Conservation (phyloP, 2,113 vertebrate genomes). For the Phylloscopus trochiloides region DNA sequence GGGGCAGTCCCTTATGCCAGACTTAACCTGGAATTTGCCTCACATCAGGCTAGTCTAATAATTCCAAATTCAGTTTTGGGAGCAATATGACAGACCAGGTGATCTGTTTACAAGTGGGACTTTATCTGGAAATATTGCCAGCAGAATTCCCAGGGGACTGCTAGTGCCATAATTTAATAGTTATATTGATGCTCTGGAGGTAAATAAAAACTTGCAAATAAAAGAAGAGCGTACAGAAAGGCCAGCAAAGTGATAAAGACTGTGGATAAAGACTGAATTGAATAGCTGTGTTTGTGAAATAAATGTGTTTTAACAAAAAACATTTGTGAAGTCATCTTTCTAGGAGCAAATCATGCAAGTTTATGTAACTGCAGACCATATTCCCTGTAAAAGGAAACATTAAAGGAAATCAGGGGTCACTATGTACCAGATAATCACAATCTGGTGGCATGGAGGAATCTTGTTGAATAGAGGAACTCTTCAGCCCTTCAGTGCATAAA, state of each 20-base stretch:
- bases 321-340: not conserved
- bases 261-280: not conserved
- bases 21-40: not conserved
- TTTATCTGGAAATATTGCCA: not conserved
- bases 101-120: not conserved
- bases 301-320: not conserved
- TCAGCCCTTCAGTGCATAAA: not conserved
- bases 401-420: not conserved
- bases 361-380: not conserved
- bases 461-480: not conserved
- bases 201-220: not conserved
- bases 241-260: not conserved
- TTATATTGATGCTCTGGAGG: not conserved
- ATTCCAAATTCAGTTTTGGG: not conserved
- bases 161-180: not conserved
- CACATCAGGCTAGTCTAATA: not conserved
- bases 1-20: not conserved
- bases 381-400: not conserved
- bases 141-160: not conserved
- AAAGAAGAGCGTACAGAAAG: not conserved
- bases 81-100: not conserved
- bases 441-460: not conserved
- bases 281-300: not conserved
- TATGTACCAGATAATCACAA: not conserved
- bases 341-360: not conserved